Conservation (phyloP, 2,888 invertebrate genomes). For the Netelia inedita region DNA sequence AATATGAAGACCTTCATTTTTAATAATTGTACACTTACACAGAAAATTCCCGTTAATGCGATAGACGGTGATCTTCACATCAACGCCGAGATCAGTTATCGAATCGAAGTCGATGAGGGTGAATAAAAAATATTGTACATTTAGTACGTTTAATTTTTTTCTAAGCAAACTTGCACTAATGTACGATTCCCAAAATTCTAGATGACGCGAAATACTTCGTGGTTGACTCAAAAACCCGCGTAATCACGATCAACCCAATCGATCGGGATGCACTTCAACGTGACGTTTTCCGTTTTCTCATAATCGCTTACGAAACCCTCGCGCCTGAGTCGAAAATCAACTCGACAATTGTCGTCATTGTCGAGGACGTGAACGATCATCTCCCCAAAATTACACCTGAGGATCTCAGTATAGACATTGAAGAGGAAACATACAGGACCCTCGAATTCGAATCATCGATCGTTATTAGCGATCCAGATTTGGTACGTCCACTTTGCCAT, state of each 20-base stretch:
- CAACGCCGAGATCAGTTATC: slow-evolving; percentile 86
- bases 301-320: slow-evolving; percentile 82
- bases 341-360: slow-evolving; percentile 80
- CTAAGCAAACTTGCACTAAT: not conserved
- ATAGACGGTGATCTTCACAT: slow-evolving; percentile 89
- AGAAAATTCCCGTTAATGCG: slow-evolving; percentile 86
- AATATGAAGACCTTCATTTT: no score
- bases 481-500: slow-evolving; percentile 75
- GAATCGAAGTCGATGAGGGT: slow-evolving; percentile 76
- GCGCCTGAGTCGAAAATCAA: slow-evolving; percentile 71
- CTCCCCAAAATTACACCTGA: slow-evolving; percentile 86
- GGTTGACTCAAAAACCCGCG: slow-evolving; percentile 76
- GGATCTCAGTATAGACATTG: slow-evolving; percentile 83
- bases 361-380: slow-evolving; percentile 89
- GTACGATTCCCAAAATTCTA: not conserved
- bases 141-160: slow-evolving; percentile 37
- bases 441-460: slow-evolving; percentile 86
- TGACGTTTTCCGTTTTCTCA: slow-evolving; percentile 77
- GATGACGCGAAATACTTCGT: slow-evolving; percentile 83
- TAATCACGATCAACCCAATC: slow-evolving; percentile 80
- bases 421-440: slow-evolving; percentile 87
- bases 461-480: slow-evolving; percentile 84
- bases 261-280: slow-evolving; percentile 80
- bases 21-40: not conserved
- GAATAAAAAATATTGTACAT: slow-evolving; percentile 26